Evolutionary conservation across 2,797 vertebrate genomes (phyloP), one percentile per base, ranked within the genome.

Genomic region (Tinamus major): DNA sequence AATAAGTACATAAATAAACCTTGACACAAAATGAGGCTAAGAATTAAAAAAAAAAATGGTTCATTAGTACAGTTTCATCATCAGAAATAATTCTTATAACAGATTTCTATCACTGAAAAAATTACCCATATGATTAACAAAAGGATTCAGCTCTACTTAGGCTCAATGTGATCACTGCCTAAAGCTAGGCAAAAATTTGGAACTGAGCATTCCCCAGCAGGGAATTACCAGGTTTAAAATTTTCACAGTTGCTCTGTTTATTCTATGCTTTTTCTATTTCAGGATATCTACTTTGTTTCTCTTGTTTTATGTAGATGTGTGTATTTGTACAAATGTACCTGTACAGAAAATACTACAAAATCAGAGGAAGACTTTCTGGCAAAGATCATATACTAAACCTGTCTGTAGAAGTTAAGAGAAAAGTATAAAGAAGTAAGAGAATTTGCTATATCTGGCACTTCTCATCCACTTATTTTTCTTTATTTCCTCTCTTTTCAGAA

Each of bases 401-500:
- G 70, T 10, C 42, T 24, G 4, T 46, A 48, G 23, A 89, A 70
- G 6, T 39, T 74, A 42, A 77, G 15, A 48, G 37, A 31, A 87
- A 55, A 15, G 15, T 31, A 55, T 55, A 55, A 55, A 29, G 51
- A 55, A 55, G 14, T 29, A 55, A 17, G 27, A 55, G 51, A 10
- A 55, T 55, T 31, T 31, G 27, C 27, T 29, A 31, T 55, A 31
- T 55, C 51, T 31, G 51, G 7, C 51, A 55, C 74, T 85, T 77
- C 78, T 62, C 29, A 65, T 26, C 9, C 20, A 61, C 15, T 62
- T 87, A n/a, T 44, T 92, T 92, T 85, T 75, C 35, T 29, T 87
- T 33, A 20, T 79, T 89, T 90, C 37, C 51, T 39, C 46, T 88
- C 56, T 92, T 18, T 92, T 88, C 14, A 58, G 37, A 92, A 72